These are phyloP conservation scores for Agonopterix heracliana DNA, from an alignment of 2,888 invertebrate species.

Conservation along the genomic window DNA sequence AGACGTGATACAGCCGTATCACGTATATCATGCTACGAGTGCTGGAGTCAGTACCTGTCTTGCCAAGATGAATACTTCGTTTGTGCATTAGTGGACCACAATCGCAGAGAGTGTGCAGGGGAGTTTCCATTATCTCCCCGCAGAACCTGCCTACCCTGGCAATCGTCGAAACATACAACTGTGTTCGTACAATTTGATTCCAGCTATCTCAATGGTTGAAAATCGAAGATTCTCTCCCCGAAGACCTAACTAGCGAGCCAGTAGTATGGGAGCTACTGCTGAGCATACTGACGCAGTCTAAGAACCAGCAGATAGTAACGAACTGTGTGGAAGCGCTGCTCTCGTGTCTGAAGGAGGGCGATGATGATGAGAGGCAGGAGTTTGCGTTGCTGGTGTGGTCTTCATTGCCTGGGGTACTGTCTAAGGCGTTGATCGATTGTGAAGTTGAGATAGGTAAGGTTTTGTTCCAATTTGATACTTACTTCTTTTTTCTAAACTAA, in stretches of 20 bases:
- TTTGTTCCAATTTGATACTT: not conserved
- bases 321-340: conserved; percentile 50
- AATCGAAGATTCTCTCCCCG: conserved; percentile 49
- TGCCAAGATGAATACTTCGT: too few species aligned
- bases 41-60: too few species aligned
- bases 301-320: conserved; percentile 26
- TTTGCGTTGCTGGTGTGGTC: conserved; percentile 48
- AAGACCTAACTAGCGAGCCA: conserved; percentile 43
- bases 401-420: conserved; percentile 48
- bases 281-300: conserved; percentile 43
- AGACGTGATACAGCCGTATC: too few species aligned
- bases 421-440: conserved; percentile 46
- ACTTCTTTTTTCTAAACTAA: too few species aligned
- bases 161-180: too few species aligned
- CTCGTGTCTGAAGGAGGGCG: conserved; percentile 38
- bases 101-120: too few species aligned
- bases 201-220: conserved; percentile 62
- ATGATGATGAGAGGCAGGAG: conserved; percentile 37
- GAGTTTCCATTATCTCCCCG: too few species aligned
- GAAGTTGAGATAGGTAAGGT: conserved; percentile 44
- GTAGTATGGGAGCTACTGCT: conserved; percentile 55
- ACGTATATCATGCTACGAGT: too few species aligned
- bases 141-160: too few species aligned
- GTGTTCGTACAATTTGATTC: too few species aligned
- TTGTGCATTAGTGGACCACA: too few species aligned